Conservation (phyloP, 37 sponge, comb jelly and placozoan genomes). For the Diacarnus erythraeanus region DNA sequence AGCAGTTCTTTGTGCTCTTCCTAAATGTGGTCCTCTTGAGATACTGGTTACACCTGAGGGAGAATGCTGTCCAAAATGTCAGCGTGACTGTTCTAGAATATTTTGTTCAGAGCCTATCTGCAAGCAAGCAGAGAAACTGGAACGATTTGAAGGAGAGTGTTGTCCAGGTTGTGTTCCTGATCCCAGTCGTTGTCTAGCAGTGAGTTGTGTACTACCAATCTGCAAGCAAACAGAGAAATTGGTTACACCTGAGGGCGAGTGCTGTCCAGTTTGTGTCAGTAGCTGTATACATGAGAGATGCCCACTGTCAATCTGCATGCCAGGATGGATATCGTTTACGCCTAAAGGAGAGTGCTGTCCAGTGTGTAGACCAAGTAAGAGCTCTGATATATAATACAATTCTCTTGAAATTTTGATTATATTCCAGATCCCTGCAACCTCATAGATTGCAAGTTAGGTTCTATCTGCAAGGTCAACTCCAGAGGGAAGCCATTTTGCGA, state of each 20-base stretch:
- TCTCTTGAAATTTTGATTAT: too few species aligned
- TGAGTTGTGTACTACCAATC: not conserved
- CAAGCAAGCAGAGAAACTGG: not conserved
- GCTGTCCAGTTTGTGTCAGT: constrained; percentile 1
- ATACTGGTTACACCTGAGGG: not conserved
- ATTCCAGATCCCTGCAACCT: not conserved
- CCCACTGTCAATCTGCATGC: too few species aligned
- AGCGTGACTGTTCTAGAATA: not conserved
- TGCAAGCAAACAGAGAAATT: not conserved
- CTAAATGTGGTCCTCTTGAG: not conserved
- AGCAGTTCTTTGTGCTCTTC: not conserved
- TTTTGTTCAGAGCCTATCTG: not conserved
- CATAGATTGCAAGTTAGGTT: not conserved
- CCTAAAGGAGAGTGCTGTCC: not conserved
- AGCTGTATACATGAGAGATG: not conserved
- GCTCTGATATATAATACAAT: too few species aligned
- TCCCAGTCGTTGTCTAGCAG: not conserved
- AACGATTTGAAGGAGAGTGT: not conserved
- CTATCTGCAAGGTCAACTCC: not conserved
- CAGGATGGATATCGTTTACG: not conserved
- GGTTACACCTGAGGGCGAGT: not conserved
- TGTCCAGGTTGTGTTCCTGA: constrained; percentile 4
- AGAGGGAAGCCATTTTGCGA: constrained; percentile 36
- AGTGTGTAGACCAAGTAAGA: not conserved
- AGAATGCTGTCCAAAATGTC: not conserved